These are phyloP conservation scores for Psophia crepitans DNA, from an alignment of 2,113 vertebrate species.

Conservation along the genomic window DNA sequence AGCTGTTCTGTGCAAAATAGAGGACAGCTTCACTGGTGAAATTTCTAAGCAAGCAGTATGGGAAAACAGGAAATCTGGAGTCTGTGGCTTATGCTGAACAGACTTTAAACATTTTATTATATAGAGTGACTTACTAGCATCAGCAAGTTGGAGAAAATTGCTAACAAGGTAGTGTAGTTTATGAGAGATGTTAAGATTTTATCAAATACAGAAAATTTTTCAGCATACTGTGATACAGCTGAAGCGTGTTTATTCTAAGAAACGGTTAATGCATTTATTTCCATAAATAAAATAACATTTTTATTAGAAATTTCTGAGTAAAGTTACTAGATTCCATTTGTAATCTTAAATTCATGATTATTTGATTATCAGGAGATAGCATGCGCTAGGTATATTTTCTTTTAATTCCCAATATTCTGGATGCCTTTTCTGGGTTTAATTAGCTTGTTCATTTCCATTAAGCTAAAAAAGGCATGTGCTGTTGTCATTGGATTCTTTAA, in stretches of 20 bases:
- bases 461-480: slow-evolving; percentile 33
- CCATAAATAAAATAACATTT: background rate
- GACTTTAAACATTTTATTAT: background rate
- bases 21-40: background rate
- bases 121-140: background rate
- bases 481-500: slow-evolving; percentile 56
- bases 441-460: slow-evolving; percentile 44
- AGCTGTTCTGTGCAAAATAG: background rate
- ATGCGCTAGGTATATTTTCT: background rate
- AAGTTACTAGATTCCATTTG: background rate
- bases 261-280: background rate
- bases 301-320: background rate
- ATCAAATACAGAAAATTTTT: background rate
- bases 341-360: background rate
- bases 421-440: slow-evolving; percentile 34
- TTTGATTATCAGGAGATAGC: background rate
- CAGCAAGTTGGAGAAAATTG: background rate
- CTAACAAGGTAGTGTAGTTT: background rate
- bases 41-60: background rate
- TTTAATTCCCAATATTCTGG: slow-evolving; percentile 21
- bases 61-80: background rate
- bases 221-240: background rate
- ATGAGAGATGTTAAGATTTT: background rate
- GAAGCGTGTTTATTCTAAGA: background rate
- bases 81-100: background rate